Evolutionary conservation across 1,140 invertebrate species (phyloP).

Genomic region (Adelges cooleyi): DNA sequence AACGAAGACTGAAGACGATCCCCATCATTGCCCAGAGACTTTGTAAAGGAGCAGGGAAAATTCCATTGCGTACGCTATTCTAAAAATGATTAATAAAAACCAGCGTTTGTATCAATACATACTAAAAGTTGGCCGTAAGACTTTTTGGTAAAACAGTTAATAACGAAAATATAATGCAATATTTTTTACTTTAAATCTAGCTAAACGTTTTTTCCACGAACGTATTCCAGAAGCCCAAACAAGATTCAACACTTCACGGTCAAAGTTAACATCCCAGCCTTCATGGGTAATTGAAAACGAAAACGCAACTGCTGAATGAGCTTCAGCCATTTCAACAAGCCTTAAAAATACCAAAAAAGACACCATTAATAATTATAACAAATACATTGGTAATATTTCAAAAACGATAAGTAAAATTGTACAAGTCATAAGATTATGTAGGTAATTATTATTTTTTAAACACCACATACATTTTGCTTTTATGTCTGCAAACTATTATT

Average conservation of each 20-base stretch:
- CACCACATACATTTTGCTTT: too few relatives aligned
- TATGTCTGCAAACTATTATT: too few relatives aligned
- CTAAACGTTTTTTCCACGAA: slow-evolving; percentile 86
- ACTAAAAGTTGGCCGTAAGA: neutral
- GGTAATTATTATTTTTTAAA: too few relatives aligned
- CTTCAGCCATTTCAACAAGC: slow-evolving; percentile 91
- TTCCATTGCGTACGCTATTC: slow-evolving; percentile 90
- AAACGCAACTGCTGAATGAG: slow-evolving; percentile 94
- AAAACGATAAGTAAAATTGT: too few relatives aligned
- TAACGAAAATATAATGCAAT: neutral
- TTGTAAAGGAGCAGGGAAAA: slow-evolving; percentile 84
- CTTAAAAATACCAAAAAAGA: neutral
- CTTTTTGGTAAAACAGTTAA: neutral
- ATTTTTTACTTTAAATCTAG: slow-evolving; percentile 63
- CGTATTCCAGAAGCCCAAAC: slow-evolving; percentile 83
- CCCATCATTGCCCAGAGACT: slow-evolving; percentile 70
- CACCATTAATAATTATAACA: too few relatives aligned
- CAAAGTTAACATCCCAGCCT: slow-evolving; percentile 92
- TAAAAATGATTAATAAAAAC: slow-evolving; percentile 43
- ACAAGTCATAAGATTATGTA: too few relatives aligned
- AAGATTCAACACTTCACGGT: slow-evolving; percentile 81
- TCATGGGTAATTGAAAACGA: slow-evolving; percentile 95
- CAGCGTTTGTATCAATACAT: neutral
- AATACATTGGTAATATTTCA: too few relatives aligned
- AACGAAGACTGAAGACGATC: slow-evolving; percentile 58